A percentile compares a stretch with the other conserved stretches of the same genome.
These are phyloP conservation scores for Protonemura montana DNA, from an alignment of 2,888 invertebrate genomes.

Conservation along the genomic window DNA sequence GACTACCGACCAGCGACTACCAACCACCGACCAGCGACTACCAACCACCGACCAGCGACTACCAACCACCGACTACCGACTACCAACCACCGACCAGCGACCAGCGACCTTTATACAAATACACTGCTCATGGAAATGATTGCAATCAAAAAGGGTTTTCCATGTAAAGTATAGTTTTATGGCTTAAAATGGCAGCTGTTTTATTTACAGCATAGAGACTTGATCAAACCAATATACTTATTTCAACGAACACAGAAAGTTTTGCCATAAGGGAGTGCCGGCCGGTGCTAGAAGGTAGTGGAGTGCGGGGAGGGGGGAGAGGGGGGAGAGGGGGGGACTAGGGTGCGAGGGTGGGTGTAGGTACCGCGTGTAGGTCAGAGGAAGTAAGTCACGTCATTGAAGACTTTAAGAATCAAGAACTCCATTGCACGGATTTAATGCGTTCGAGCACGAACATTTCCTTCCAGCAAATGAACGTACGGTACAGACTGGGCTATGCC, in stretches of 20 bases:
- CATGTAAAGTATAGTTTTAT: constrained; percentile 3
- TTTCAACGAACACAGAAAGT: neutral
- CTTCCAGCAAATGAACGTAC: neutral
- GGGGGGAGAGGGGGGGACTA: neutral
- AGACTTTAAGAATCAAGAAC: constrained; percentile 30
- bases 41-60: too few species aligned
- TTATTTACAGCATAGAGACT: neutral
- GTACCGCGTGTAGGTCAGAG: constrained; percentile 15
- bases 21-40: too few species aligned
- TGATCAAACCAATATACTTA: constrained; percentile 4
- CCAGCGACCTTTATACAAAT: neutral
- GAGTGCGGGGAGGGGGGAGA: too few species aligned
- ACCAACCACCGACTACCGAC: too few species aligned
- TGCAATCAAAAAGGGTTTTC: neutral
- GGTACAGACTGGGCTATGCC: neutral
- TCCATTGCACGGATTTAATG: constrained; percentile 27
- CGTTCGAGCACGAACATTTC: constrained; percentile 2
- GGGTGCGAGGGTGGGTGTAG: too few species aligned
- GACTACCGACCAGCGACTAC: too few species aligned
- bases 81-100: too few species aligned
- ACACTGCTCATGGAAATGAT: neutral
- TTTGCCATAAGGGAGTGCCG: neutral
- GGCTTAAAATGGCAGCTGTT: constrained; percentile 7
- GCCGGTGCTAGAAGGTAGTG: too few species aligned
- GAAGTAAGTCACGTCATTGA: constrained; percentile 20